Conservation (phyloP, 2,888 invertebrate genomes). For the Abrostola triplasia region DNA sequence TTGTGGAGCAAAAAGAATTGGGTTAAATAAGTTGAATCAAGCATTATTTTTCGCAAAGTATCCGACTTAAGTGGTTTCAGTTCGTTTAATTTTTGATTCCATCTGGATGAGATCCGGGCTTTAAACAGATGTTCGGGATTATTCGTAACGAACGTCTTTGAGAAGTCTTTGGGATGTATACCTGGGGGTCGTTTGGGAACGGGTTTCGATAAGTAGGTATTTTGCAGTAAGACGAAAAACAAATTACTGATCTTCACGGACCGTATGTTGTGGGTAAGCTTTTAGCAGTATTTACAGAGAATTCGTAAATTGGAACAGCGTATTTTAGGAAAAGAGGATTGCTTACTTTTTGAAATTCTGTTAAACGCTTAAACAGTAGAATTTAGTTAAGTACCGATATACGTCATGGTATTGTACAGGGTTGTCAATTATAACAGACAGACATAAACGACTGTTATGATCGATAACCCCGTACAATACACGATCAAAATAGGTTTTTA, state of each 20-base stretch:
- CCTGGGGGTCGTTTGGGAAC: constrained; percentile 7
- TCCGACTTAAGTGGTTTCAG: constrained; percentile 8
- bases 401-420: too few species aligned
- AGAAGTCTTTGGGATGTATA: constrained; percentile 14
- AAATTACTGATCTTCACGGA: not conserved
- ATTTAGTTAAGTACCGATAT: too few species aligned
- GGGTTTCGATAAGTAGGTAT: constrained; percentile 1
- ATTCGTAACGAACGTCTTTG: constrained; percentile 6
- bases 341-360: too few species aligned
- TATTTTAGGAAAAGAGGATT: too few species aligned
- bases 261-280: not conserved
- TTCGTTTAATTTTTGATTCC: constrained; percentile 36
- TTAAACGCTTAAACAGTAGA: too few species aligned
- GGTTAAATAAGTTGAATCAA: constrained; percentile 22
- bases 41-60: constrained; percentile 24
- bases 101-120: constrained; percentile 11
- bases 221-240: not conserved
- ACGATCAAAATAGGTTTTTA: too few species aligned
- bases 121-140: constrained; percentile 25
- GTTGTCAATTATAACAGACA: too few species aligned
- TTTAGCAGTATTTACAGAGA: constrained; percentile 1
- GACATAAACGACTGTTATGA: too few species aligned
- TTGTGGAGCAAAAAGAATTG: constrained; percentile 14
- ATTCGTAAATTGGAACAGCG: not conserved
- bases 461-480: too few species aligned